A percentile compares a stretch with the other conserved stretches of the same genome.
Conservation (phyloP, 2,797 vertebrate species). For the Nasua narica region DNA sequence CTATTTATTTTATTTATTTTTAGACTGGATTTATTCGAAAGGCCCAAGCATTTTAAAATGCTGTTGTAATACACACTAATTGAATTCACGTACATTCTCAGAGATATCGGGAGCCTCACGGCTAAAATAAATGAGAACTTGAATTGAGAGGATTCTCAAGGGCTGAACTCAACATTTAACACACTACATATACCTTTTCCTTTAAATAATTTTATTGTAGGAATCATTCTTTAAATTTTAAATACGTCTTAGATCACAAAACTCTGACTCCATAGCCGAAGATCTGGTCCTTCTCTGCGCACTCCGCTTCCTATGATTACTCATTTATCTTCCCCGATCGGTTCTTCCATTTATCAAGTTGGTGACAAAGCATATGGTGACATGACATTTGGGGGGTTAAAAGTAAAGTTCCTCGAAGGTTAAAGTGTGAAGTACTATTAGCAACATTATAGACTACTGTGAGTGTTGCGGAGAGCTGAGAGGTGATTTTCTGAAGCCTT, state of each 20-base stretch:
- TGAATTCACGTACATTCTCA: not conserved
- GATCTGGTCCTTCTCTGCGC: not conserved
- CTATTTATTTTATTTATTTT: not conserved
- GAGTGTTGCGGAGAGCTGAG: not conserved
- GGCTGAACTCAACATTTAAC: not conserved
- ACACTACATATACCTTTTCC: not conserved
- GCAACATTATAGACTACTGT: not conserved
- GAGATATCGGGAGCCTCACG: not conserved
- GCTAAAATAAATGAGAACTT: not conserved
- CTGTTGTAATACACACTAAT: not conserved
- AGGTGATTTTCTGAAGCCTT: not conserved
- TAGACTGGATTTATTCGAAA: not conserved
- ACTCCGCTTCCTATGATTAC: not conserved
- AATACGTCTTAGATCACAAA: not conserved
- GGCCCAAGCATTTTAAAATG: not conserved
- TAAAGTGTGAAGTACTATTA: constrained; percentile 20
- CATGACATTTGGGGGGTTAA: not conserved
- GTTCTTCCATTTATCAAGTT: not conserved
- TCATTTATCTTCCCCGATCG: not conserved
- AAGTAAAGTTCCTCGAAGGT: constrained; percentile 8
- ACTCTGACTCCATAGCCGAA: not conserved
- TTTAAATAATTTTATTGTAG: not conserved
- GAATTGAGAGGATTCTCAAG: not conserved
- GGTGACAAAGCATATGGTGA: not conserved
- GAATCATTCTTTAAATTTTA: not conserved